A percentile compares a stretch with the other conserved stretches of the same genome.
Evolutionary conservation across 2,797 vertebrate species (phyloP).

Genomic region (Hippocampus kuda): DNA sequence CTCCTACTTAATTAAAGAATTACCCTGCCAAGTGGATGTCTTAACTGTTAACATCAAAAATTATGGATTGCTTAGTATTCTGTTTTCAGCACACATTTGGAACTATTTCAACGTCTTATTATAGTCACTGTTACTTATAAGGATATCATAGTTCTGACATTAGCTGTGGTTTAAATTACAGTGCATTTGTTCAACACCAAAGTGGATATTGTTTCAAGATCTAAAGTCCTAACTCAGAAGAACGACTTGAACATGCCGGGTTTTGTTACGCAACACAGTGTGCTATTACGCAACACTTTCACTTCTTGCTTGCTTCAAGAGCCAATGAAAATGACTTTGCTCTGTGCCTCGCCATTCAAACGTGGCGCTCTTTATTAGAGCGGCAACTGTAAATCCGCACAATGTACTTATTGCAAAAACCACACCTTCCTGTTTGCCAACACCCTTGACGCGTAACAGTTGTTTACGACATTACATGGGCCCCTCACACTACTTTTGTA

Average conservation of each 20-base stretch:
- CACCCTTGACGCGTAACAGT: conserved; percentile 30
- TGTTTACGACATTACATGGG: conserved; percentile 16
- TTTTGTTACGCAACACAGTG: neutral
- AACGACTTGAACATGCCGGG: neutral
- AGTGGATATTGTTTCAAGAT: too few relatives aligned
- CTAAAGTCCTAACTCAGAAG: neutral
- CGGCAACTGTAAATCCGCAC: conserved; percentile 17
- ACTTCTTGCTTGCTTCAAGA: conserved; percentile 46
- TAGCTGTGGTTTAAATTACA: neutral
- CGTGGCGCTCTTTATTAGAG: conserved; percentile 49
- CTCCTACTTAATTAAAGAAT: too few relatives aligned
- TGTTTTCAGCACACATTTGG: neutral
- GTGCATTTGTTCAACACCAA: neutral
- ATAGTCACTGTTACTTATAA: neutral
- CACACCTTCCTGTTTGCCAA: conserved; percentile 54
- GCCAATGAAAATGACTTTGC: conserved; percentile 38
- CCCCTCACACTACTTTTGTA: conserved; percentile 18
- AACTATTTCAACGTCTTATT: neutral
- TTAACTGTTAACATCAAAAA: neutral
- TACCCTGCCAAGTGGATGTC: too few relatives aligned
- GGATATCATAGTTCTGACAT: neutral
- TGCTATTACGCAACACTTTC: conserved; percentile 11
- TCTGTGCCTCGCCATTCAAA: conserved; percentile 48
- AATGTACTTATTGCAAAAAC: conserved; percentile 39
- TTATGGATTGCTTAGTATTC: neutral